These are phyloP conservation scores for Sebastes jordani DNA, from an alignment of 2,797 vertebrate genomes.

Conservation along the genomic window DNA sequence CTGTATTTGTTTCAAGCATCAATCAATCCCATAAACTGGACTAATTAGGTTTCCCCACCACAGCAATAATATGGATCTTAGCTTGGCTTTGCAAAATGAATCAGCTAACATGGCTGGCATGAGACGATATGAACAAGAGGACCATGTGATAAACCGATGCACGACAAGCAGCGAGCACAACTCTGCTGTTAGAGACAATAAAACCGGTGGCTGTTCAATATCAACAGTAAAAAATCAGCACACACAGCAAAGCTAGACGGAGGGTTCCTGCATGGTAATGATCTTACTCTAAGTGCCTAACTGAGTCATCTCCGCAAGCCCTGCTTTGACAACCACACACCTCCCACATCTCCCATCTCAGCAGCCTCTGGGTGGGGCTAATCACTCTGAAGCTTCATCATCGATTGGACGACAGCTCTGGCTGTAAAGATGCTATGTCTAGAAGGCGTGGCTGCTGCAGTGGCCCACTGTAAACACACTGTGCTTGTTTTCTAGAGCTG, in stretches of 20 bases:
- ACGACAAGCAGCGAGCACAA: slow-evolving; percentile 36
- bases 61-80: slow-evolving; percentile 52
- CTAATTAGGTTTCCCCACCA: slow-evolving; percentile 55
- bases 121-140: slow-evolving; percentile 21
- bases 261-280: slow-evolving; percentile 73
- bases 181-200: slow-evolving; percentile 61
- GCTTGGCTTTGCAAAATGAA: slow-evolving; percentile 43
- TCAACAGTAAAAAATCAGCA: slow-evolving; percentile 66
- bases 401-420: slow-evolving; percentile 59
- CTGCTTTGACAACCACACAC: slow-evolving; percentile 72
- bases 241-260: slow-evolving; percentile 57
- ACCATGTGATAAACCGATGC: slow-evolving; percentile 26
- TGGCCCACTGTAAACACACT: slow-evolving; percentile 57
- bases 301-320: slow-evolving; percentile 68
- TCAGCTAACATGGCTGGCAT: slow-evolving; percentile 22
- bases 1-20: slow-evolving; percentile 12
- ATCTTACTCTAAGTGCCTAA: slow-evolving; percentile 73
- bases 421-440: slow-evolving; percentile 58
- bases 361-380: slow-evolving; percentile 73
- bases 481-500: slow-evolving; percentile 30
- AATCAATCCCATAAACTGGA: slow-evolving; percentile 56
- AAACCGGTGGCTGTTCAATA: slow-evolving; percentile 65
- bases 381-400: slow-evolving; percentile 74
- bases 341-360: slow-evolving; percentile 69
- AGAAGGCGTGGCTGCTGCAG: slow-evolving; percentile 75